Conservation (phyloP, 2,888 invertebrate genomes). For the Nymphalis c-album region DNA sequence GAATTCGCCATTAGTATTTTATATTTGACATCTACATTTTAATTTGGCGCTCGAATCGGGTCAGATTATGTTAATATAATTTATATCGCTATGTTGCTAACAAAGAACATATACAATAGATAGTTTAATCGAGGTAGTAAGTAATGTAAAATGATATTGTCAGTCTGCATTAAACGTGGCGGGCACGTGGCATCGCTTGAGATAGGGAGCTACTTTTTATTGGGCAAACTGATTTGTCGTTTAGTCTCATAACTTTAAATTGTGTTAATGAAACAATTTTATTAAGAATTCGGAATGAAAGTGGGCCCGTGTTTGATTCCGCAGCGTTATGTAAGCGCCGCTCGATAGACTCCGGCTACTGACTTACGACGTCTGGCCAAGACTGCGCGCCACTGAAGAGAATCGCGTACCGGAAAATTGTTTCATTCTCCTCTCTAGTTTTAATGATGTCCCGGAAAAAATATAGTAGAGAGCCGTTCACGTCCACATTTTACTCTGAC, state of each 20-base stretch:
- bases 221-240: neutral
- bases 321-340: conserved; percentile 76
- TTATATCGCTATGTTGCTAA: neutral
- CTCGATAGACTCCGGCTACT: conserved; percentile 63
- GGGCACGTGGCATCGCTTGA: neutral
- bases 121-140: neutral
- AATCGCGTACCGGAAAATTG: conserved; percentile 54
- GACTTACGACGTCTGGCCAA: conserved; percentile 51
- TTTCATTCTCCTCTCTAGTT: conserved; percentile 30
- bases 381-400: conserved; percentile 34
- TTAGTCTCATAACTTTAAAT: neutral
- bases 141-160: neutral
- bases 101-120: neutral
- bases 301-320: conserved; percentile 61
- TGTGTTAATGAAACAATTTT: conserved; percentile 27
- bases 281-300: conserved; percentile 53
- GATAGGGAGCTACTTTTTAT: neutral
- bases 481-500: neutral
- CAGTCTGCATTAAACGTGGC: neutral
- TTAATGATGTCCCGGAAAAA: conserved; percentile 2
- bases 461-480: neutral
- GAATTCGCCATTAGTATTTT: neutral
- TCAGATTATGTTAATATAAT: neutral
- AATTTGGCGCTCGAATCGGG: neutral
- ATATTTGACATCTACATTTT: neutral